Conservation (phyloP, 23 tunicate species). For the Ciona savignyi region DNA sequence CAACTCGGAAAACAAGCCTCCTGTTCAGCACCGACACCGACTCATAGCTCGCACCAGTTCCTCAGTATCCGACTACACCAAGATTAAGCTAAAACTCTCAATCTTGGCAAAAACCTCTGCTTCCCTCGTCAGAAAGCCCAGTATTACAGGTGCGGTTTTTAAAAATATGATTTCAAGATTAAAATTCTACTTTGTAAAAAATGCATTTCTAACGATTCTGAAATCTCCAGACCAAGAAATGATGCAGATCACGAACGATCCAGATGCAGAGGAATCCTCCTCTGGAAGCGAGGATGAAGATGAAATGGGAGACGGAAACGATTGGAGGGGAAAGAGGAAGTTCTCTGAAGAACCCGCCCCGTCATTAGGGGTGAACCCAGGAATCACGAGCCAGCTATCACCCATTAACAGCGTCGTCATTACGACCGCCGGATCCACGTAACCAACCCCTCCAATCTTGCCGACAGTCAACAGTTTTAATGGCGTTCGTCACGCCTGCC, state of each 20-base stretch:
- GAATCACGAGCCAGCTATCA: conserved; percentile 17
- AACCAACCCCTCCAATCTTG: too few relatives aligned
- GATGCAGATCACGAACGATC: conserved; percentile 30
- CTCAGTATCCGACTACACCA: conserved; percentile 72
- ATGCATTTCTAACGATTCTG: neutral
- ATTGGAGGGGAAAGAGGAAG: conserved; percentile 21
- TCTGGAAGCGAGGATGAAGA: conserved; percentile 60
- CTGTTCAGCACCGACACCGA: conserved; percentile 26
- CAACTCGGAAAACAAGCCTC: conserved; percentile 41
- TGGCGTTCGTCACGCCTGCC: too few relatives aligned
- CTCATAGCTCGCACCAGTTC: conserved; percentile 51
- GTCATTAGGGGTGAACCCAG: neutral
- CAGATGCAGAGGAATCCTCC: conserved; percentile 33
- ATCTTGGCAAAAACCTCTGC: conserved; percentile 72
- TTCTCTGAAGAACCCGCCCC: conserved; percentile 47
- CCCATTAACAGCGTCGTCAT: conserved; percentile 36
- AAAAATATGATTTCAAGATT: too few relatives aligned
- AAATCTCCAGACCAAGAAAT: conserved; percentile 50
- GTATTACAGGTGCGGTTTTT: conserved; percentile 74
- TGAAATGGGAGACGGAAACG: conserved; percentile 8
- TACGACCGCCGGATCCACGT: conserved; percentile 61
- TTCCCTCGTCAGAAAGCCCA: conserved; percentile 74
- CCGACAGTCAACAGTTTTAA: too few relatives aligned
- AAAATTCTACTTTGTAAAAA: too few relatives aligned
- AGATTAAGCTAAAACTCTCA: conserved; percentile 38